These are phyloP conservation scores for Plebejus anna DNA, from an alignment of 2,888 invertebrate species.

Conservation along the genomic window DNA sequence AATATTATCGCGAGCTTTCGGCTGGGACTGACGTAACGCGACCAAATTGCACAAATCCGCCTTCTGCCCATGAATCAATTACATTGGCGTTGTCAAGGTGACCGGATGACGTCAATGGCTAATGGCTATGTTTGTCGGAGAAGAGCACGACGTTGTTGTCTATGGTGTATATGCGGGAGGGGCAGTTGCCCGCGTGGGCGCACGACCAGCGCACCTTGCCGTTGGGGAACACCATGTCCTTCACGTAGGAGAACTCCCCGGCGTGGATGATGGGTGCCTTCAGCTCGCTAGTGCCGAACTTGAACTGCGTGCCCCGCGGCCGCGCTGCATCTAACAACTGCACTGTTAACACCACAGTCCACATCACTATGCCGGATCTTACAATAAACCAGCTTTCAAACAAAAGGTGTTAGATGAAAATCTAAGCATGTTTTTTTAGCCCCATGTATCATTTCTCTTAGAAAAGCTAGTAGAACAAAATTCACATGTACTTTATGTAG, in stretches of 20 bases:
- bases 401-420: background rate
- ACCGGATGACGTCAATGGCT: slow-evolving; percentile 42
- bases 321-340: background rate
- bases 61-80: background rate
- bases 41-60: background rate
- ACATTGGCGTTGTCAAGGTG: background rate
- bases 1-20: background rate
- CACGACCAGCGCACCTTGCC: slow-evolving; percentile 57
- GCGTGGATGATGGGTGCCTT: slow-evolving; percentile 51
- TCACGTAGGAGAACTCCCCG: slow-evolving; percentile 52
- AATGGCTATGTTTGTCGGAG: slow-evolving; percentile 55
- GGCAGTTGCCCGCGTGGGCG: slow-evolving; percentile 48
- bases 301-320: slow-evolving; percentile 45
- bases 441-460: too few species aligned
- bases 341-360: background rate
- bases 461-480: too few species aligned
- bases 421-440: background rate
- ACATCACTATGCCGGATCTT: background rate
- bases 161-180: slow-evolving; percentile 56
- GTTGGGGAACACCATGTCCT: slow-evolving; percentile 51
- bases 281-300: slow-evolving; percentile 47
- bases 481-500: too few species aligned
- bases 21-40: background rate
- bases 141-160: slow-evolving; percentile 54
- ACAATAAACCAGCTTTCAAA: background rate